These are phyloP conservation scores for Eretmochelys imbricata DNA, from an alignment of 2,113 vertebrate genomes.

Conservation along the genomic window DNA sequence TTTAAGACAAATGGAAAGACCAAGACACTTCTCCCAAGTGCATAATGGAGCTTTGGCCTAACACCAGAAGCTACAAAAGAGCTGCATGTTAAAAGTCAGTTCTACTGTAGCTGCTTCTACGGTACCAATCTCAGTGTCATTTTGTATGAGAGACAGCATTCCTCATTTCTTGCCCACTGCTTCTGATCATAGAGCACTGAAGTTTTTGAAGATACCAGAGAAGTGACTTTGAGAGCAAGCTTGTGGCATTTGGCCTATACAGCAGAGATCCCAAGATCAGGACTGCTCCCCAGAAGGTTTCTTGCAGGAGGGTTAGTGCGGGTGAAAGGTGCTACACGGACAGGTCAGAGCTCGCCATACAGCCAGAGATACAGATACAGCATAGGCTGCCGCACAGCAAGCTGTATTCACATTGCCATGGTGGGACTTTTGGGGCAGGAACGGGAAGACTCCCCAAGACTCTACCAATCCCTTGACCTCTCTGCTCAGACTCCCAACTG, in stretches of 20 bases:
- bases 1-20: not conserved
- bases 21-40: not conserved
- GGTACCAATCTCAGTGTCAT: not conserved
- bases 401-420: too few relatives aligned
- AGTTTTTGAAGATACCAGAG: not conserved
- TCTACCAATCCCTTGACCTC: not conserved
- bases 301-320: not conserved
- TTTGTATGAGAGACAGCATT: not conserved
- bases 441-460: not conserved
- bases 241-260: not conserved
- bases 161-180: not conserved
- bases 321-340: not conserved
- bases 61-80: not conserved
- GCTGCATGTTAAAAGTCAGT: not conserved
- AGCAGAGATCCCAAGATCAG: not conserved
- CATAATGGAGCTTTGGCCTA: fast-evolving
- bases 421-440: not conserved
- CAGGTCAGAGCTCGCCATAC: not conserved
- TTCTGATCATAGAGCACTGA: not conserved
- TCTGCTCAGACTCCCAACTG: not conserved
- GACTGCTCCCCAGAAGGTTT: not conserved
- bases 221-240: not conserved
- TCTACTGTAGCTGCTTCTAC: not conserved
- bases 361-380: not conserved
- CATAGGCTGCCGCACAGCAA: not conserved